Conservation (phyloP, 1,140 invertebrate species). For the Akabosia matsudoensis region DNA sequence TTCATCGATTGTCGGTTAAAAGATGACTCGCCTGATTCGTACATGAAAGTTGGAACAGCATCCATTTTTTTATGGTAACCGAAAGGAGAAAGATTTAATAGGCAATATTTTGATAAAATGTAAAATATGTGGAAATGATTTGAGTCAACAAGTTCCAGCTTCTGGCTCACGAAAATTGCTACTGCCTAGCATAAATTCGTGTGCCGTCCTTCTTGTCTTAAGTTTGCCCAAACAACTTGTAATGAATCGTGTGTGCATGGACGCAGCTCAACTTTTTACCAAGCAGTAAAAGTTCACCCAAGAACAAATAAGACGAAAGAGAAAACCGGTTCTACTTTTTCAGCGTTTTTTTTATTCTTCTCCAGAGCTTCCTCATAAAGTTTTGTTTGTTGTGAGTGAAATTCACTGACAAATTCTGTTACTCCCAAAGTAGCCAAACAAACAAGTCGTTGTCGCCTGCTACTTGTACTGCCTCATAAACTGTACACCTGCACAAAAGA, state of each 20-base stretch:
- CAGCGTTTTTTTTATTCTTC: background rate
- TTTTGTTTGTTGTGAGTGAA: background rate
- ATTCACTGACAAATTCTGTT: background rate
- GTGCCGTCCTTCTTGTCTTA: too few species aligned
- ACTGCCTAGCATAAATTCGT: background rate
- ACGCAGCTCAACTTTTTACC: too few species aligned
- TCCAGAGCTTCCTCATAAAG: constrained; percentile 10
- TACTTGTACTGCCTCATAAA: too few species aligned
- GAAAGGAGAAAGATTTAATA: constrained; percentile 2
- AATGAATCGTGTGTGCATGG: too few species aligned
- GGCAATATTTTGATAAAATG: background rate
- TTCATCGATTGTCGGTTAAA: too few species aligned
- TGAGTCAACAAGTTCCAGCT: constrained; percentile 16
- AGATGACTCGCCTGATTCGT: too few species aligned
- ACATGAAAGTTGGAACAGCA: too few species aligned
- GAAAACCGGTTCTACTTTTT: constrained; percentile 8
- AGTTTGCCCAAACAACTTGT: too few species aligned
- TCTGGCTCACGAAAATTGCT: constrained; percentile 8
- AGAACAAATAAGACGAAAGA: background rate
- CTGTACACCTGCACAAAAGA: too few species aligned
- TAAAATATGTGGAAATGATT: constrained; percentile 10
- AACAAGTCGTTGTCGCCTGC: background rate
- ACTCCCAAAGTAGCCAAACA: background rate
- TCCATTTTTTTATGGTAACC: too few species aligned
- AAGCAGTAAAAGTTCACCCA: background rate